Evolutionary conservation across 2,888 invertebrate species (phyloP).

Genomic region (Dryomyza anilis): DNA sequence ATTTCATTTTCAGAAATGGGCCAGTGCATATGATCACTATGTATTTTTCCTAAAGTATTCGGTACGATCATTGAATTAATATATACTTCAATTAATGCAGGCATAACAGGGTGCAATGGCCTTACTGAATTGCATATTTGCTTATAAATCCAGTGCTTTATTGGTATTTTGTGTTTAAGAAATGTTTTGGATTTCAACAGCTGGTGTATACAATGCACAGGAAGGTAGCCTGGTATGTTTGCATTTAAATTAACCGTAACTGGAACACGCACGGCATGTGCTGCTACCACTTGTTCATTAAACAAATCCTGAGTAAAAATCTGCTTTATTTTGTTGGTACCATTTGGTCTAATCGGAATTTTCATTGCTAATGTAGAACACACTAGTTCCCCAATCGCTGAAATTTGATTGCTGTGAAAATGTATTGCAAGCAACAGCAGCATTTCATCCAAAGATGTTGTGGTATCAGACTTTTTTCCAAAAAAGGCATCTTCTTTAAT

Average conservation of each 20-base stretch:
- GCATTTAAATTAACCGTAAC: conserved; percentile 89
- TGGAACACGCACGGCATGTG: conserved; percentile 94
- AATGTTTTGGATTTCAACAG: conserved; percentile 91
- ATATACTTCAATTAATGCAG: conserved; percentile 91
- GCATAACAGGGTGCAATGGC: conserved; percentile 93
- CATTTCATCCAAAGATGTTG: conserved; percentile 94
- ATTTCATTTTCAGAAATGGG: conserved; percentile 92
- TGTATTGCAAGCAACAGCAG: conserved; percentile 94
- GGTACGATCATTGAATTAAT: conserved; percentile 86
- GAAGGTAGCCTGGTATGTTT: conserved; percentile 87
- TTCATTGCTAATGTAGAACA: conserved; percentile 96
- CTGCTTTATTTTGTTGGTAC: conserved; percentile 85
- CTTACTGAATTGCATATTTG: conserved; percentile 88
- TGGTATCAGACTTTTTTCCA: conserved; percentile 81
- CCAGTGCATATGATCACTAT: conserved; percentile 82
- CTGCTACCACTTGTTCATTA: conserved; percentile 94
- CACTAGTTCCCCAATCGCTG: conserved; percentile 91
- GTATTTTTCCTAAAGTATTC: conserved; percentile 59
- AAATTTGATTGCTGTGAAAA: conserved; percentile 93
- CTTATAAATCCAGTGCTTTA: conserved; percentile 94
- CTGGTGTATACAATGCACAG: conserved; percentile 96
- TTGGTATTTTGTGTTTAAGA: conserved; percentile 93
- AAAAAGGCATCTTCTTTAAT: conserved; percentile 89
- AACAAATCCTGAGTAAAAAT: conserved; percentile 97
- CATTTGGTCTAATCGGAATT: conserved; percentile 82